phyloP scores from a whole-genome alignment of 2,113 vertebrate species.

The Melospiza melodia region DNA sequence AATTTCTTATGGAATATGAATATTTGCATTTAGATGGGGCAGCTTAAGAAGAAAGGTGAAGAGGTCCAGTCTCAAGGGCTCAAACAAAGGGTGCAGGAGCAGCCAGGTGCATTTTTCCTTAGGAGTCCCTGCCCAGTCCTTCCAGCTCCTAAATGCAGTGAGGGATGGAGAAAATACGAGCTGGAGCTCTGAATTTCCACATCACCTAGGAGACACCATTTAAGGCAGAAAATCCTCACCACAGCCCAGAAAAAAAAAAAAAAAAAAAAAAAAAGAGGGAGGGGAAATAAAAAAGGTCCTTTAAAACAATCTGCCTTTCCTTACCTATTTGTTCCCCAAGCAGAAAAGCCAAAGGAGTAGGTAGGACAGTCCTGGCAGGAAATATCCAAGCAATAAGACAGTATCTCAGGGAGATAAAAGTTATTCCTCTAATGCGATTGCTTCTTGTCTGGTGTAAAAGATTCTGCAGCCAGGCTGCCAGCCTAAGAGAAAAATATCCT shows the following conservation, averaged over 20 bases:
- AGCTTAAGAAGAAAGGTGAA: not conserved
- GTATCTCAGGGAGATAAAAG: not conserved
- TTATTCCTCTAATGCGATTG: not conserved
- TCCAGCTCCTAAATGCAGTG: not conserved
- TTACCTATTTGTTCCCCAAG: not conserved
- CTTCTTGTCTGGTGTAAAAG: not conserved
- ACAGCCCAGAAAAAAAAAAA: not conserved
- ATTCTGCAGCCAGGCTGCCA: not conserved
- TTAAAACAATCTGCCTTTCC: not conserved
- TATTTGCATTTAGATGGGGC: not conserved
- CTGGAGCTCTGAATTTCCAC: not conserved
- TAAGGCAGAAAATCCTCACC: slow-evolving; percentile 2
- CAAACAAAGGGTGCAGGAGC: not conserved
- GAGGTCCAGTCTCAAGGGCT: not conserved
- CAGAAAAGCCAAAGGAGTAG: not conserved
- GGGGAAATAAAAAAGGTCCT: not conserved
- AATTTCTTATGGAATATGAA: not conserved
- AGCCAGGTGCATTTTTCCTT: not conserved
- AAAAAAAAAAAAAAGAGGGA: not conserved
- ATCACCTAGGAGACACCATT: slow-evolving; percentile 29
- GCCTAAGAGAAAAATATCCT: not conserved
- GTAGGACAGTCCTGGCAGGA: not conserved
- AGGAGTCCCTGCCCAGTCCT: not conserved
- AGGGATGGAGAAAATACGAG: not conserved
- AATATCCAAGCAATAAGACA: not conserved